Evolutionary conservation across 2,113 vertebrate species (phyloP).

Genomic region (Pseudopipra pipra): DNA sequence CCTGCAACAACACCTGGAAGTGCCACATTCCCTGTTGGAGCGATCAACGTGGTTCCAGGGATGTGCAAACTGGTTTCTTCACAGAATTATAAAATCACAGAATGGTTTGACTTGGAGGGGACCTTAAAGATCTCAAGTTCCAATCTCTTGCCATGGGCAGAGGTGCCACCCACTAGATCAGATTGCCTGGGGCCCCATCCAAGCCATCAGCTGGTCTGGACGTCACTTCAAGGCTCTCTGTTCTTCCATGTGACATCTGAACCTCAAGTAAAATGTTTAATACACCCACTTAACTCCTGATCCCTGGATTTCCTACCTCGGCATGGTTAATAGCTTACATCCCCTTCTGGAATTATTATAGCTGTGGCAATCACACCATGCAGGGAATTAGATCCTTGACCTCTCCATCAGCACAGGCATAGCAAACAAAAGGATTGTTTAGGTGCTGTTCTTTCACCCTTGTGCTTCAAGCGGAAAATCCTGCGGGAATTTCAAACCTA

Average conservation of each 20-base stretch:
- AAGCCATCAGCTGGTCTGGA: background rate
- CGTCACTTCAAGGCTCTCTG: background rate
- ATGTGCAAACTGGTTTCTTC: background rate
- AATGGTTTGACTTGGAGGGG: background rate
- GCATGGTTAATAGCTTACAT: background rate
- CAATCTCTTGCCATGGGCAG: background rate
- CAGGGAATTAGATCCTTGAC: background rate
- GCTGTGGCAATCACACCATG: background rate
- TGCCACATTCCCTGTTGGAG: background rate
- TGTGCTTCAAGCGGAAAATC: background rate
- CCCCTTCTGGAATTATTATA: background rate
- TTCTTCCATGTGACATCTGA: background rate
- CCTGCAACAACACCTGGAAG: background rate
- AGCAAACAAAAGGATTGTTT: background rate
- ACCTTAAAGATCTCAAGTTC: background rate
- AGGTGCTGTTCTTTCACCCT: background rate
- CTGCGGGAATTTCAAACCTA: background rate
- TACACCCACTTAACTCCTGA: background rate
- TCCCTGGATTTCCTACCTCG: background rate
- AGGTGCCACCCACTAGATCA: background rate
- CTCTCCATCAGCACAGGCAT: background rate
- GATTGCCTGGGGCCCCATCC: background rate
- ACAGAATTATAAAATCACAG: background rate
- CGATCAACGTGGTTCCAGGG: background rate
- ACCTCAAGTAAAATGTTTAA: background rate